These are phyloP conservation scores for Prietella phreatophila DNA, from an alignment of 2,113 vertebrate species.

Conservation along the genomic window DNA sequence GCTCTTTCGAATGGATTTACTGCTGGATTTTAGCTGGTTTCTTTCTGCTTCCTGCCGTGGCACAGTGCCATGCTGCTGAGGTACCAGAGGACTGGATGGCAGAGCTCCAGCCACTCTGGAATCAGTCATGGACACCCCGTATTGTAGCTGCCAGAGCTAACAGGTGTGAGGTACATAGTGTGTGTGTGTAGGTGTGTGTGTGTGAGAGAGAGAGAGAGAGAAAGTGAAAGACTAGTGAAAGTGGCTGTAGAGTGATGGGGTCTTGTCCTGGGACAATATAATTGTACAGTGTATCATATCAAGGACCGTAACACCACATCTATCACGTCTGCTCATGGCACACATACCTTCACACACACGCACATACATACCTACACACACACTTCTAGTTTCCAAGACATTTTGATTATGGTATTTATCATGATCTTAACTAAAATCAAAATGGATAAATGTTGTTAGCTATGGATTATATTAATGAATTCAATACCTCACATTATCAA, in stretches of 20 bases:
- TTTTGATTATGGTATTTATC: neutral
- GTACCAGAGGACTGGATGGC: conserved; percentile 16
- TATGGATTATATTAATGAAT: neutral
- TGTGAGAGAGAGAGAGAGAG: conserved; percentile 35
- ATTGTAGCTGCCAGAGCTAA: conserved; percentile 43
- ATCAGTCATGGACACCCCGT: conserved; percentile 42
- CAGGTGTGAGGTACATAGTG: conserved; percentile 36
- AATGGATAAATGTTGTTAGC: neutral
- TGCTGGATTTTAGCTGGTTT: conserved; percentile 10
- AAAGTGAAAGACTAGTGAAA: conserved; percentile 30
- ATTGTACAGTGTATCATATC: conserved; percentile 3
- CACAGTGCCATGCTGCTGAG: conserved; percentile 11
- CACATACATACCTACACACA: neutral
- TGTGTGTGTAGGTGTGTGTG: conserved; percentile 9
- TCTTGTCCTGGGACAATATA: conserved; percentile 25
- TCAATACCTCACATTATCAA: neutral
- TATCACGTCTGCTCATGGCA: conserved; percentile 13
- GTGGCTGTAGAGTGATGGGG: conserved; percentile 19
- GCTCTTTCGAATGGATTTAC: conserved; percentile 12
- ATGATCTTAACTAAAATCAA: neutral
- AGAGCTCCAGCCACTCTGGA: conserved; percentile 37
- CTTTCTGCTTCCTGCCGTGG: conserved; percentile 27
- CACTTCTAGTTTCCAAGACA: neutral
- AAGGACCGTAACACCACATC: conserved; percentile 12
- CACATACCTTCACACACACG: neutral